phyloP scores from a whole-genome alignment of 2,888 invertebrate species.

The Pseudoips prasinana region DNA sequence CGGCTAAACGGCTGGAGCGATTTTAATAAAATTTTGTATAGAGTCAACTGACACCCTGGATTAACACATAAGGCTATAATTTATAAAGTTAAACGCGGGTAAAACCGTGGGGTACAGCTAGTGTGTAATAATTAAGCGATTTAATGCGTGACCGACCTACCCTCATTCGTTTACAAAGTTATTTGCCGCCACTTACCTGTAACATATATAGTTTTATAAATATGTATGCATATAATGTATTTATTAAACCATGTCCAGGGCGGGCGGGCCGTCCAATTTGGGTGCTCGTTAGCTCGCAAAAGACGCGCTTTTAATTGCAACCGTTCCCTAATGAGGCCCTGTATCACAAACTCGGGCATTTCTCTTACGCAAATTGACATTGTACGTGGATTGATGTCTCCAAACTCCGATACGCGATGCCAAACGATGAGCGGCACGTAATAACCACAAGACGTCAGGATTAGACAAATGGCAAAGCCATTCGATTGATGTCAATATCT shows the following conservation, averaged over 20 bases:
- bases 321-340: conserved; percentile 76
- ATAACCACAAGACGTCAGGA: conserved; percentile 22
- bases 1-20: too few species aligned
- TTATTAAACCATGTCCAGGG: conserved; percentile 67
- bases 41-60: too few species aligned
- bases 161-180: too few species aligned
- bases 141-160: too few species aligned
- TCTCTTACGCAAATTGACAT: conserved; percentile 73
- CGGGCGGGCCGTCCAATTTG: conserved; percentile 69
- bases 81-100: too few species aligned
- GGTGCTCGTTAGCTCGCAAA: conserved; percentile 77
- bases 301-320: conserved; percentile 79
- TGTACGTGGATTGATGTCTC: conserved; percentile 73
- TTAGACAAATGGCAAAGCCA: conserved; percentile 25
- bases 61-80: too few species aligned
- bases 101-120: too few species aligned
- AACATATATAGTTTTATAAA: too few species aligned
- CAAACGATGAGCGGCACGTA: conserved; percentile 39
- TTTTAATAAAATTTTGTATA: too few species aligned
- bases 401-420: conserved; percentile 49
- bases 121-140: too few species aligned
- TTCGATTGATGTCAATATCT: too few species aligned
- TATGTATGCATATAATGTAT: conserved; percentile 34
- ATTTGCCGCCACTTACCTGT: too few species aligned
- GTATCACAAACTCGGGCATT: conserved; percentile 59